phyloP scores from a whole-genome alignment of 2,888 invertebrate species.

The Aphidius colemani region DNA sequence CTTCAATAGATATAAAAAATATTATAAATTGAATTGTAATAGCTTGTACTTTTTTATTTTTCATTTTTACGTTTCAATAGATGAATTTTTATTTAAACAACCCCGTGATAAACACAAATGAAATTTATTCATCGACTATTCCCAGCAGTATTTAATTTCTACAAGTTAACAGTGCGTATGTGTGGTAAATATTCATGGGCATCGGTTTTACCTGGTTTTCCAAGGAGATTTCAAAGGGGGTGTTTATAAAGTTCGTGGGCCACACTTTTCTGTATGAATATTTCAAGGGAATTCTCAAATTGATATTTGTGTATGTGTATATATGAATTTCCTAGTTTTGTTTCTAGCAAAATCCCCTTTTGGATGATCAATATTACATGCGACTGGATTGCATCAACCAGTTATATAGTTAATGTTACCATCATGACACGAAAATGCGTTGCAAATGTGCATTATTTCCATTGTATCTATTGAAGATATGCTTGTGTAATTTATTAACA shows the following conservation, averaged over 20 bases:
- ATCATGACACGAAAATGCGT: background rate
- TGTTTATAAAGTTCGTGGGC: background rate
- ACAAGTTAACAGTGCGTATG: conserved; percentile 19
- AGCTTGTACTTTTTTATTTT: background rate
- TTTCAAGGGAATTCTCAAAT: conserved; percentile 26
- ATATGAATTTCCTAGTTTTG: conserved; percentile 7
- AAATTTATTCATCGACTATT: conserved; percentile 18
- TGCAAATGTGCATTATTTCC: conserved; percentile 11
- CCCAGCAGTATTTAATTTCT: conserved; percentile 25
- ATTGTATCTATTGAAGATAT: conserved; percentile 4
- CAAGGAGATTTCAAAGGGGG: background rate
- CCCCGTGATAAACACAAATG: background rate
- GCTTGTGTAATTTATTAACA: background rate
- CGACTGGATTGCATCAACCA: background rate
- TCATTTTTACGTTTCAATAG: background rate
- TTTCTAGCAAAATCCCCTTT: conserved; percentile 7
- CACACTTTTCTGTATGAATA: conserved; percentile 16
- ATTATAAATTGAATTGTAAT: background rate
- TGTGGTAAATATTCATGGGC: conserved; percentile 24
- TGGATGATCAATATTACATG: conserved; percentile 25
- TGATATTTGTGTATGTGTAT: conserved; percentile 1
- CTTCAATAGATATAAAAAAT: background rate
- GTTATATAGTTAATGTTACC: background rate
- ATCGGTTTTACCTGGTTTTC: background rate
- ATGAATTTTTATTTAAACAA: conserved; percentile 15